Evolutionary conservation across 2,797 vertebrate species (phyloP).

Genomic region (Myripristis murdjan): DNA sequence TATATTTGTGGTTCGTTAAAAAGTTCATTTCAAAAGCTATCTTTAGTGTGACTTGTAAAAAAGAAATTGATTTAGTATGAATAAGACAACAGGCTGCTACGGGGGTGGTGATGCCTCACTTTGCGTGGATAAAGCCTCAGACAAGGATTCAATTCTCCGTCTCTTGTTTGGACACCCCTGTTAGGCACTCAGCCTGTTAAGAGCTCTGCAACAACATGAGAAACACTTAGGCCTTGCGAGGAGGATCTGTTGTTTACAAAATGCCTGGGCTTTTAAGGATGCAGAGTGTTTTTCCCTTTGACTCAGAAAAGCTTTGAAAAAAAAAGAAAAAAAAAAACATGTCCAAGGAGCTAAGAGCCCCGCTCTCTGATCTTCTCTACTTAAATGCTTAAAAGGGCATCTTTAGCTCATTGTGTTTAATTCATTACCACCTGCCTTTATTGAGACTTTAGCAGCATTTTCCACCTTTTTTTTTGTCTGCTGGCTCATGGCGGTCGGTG

Average conservation of each 20-base stretch:
- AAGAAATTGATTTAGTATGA: conserved; percentile 37
- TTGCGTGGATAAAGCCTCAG: conserved; percentile 45
- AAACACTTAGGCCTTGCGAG: conserved; percentile 70
- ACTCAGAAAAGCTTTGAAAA: conserved; percentile 59
- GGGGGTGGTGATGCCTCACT: conserved; percentile 32
- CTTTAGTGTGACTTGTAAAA: conserved; percentile 32
- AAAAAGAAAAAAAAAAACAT: background rate
- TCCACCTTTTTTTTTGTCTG: conserved; percentile 13
- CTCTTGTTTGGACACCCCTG: conserved; percentile 51
- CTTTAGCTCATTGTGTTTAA: conserved; percentile 60
- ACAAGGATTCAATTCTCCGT: conserved; percentile 48
- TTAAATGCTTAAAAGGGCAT: conserved; percentile 64
- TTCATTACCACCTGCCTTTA: conserved; percentile 54
- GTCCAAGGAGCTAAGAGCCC: conserved; percentile 46
- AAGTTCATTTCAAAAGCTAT: conserved; percentile 18
- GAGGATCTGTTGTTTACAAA: conserved; percentile 71
- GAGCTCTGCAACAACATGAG: conserved; percentile 70
- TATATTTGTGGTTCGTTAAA: conserved; percentile 26
- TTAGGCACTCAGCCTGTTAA: conserved; percentile 69
- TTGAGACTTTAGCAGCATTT: conserved; percentile 38
- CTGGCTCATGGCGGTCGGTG: background rate
- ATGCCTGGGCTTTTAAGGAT: conserved; percentile 65
- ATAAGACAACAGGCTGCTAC: conserved; percentile 32
- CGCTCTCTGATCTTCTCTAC: conserved; percentile 60
- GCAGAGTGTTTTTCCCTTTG: conserved; percentile 41